Conservation (phyloP, 2,113 vertebrate genomes). For the Microcebus griseorufus region DNA sequence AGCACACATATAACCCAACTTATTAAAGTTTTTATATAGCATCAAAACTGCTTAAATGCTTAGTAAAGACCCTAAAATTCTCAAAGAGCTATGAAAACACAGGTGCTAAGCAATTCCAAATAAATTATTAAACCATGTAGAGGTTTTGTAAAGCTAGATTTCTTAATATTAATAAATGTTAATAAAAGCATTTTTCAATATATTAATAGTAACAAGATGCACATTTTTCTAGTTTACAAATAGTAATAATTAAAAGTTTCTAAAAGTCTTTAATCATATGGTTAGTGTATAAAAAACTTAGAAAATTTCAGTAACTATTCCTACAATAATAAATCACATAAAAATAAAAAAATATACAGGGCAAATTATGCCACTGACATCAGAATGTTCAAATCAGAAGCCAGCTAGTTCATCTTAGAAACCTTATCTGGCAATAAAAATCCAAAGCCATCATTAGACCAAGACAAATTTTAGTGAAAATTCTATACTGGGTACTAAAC, state of each 20-base stretch:
- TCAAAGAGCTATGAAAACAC: neutral
- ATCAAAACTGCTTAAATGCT: neutral
- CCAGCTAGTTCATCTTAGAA: neutral
- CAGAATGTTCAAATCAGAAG: neutral
- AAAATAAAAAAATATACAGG: neutral
- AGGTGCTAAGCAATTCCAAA: neutral
- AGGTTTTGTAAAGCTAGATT: neutral
- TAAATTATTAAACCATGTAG: neutral
- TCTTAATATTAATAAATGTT: neutral
- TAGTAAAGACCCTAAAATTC: neutral
- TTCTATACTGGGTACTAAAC: neutral
- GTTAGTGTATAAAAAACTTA: neutral
- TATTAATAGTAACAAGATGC: conserved; percentile 2
- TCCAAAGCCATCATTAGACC: neutral
- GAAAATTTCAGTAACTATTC: conserved; percentile 20
- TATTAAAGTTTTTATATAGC: neutral
- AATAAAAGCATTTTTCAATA: conserved; percentile 33
- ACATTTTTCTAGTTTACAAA: conserved; percentile 33
- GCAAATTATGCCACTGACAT: neutral
- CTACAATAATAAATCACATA: conserved; percentile 33
- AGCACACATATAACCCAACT: conserved; percentile 1
- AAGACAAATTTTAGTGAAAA: neutral
- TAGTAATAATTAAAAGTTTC: conserved; percentile 1
- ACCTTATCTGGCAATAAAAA: neutral
- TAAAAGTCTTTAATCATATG: neutral